phyloP scores from a whole-genome alignment of 2,888 invertebrate species.

The Didymodactylos carnosus region DNA sequence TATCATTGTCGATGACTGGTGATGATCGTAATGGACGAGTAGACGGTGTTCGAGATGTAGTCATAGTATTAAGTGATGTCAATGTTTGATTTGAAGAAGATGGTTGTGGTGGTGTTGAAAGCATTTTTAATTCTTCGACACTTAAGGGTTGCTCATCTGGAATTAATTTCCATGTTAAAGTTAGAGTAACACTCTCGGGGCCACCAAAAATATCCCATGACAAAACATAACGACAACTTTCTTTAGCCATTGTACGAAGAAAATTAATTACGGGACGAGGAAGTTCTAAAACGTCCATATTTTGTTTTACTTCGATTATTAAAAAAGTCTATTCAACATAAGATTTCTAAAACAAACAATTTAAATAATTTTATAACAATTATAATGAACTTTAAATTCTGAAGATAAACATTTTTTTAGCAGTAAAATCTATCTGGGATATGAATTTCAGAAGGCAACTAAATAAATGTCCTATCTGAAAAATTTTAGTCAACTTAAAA shows the following conservation, averaged over 20 bases:
- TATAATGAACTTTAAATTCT: no score
- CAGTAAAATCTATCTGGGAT: no score
- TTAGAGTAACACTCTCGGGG: conserved; percentile 4
- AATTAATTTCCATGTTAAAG: conserved; percentile 13
- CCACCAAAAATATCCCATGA: conserved; percentile 15
- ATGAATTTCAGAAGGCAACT: no score
- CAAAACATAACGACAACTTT: conserved; percentile 11
- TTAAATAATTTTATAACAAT: no score
- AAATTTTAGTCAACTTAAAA: no score
- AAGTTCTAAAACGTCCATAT: conserved; percentile 13
- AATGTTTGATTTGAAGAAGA: neutral
- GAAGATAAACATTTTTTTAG: no score
- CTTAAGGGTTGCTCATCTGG: neutral
- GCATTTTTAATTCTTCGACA: no score
- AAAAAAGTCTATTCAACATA: neutral
- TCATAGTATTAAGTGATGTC: neutral
- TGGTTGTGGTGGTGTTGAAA: neutral
- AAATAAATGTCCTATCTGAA: no score
- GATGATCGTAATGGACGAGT: neutral
- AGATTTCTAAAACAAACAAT: neutral
- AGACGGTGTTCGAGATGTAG: neutral
- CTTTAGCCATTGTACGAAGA: conserved; percentile 14
- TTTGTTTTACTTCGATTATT: neutral
- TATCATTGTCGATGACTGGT: no score
- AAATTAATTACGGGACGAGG: conserved; percentile 15